phyloP scores from a whole-genome alignment of 1,140 invertebrate genomes.

The Conus betulinus region DNA sequence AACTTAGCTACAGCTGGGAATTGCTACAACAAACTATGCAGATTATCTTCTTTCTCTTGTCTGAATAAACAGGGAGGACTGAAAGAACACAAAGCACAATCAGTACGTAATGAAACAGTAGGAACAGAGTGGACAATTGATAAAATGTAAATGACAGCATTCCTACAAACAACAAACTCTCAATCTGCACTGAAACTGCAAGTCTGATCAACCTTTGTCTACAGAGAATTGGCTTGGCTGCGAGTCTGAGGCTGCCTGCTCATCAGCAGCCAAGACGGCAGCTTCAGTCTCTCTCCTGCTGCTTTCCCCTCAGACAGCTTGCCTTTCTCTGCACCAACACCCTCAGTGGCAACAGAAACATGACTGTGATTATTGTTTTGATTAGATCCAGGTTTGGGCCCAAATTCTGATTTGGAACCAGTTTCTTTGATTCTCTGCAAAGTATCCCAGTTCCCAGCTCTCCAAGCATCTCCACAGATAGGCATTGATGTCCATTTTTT shows the following conservation, averaged over 20 bases:
- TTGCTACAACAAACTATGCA: background rate
- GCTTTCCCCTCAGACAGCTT: background rate
- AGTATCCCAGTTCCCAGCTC: constrained; percentile 4
- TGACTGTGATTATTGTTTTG: background rate
- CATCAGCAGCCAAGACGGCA: background rate
- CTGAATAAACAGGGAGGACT: background rate
- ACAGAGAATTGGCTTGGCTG: background rate
- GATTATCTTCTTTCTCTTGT: background rate
- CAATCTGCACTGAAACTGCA: background rate
- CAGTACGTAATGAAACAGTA: background rate
- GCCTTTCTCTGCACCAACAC: background rate
- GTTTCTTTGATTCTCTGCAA: background rate
- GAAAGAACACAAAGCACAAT: background rate
- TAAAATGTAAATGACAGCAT: background rate
- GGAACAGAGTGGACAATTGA: no score
- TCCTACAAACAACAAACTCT: background rate
- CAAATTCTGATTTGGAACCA: no score
- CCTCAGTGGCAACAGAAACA: background rate
- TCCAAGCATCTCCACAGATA: constrained; percentile 4
- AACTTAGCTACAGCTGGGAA: no score
- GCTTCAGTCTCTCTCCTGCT: background rate
- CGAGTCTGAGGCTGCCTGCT: background rate
- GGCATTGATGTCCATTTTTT: background rate
- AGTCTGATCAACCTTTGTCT: background rate
- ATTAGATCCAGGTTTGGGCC: background rate